phyloP scores from a whole-genome alignment of 2,113 vertebrate genomes.

The Craseonycteris thonglongyai region DNA sequence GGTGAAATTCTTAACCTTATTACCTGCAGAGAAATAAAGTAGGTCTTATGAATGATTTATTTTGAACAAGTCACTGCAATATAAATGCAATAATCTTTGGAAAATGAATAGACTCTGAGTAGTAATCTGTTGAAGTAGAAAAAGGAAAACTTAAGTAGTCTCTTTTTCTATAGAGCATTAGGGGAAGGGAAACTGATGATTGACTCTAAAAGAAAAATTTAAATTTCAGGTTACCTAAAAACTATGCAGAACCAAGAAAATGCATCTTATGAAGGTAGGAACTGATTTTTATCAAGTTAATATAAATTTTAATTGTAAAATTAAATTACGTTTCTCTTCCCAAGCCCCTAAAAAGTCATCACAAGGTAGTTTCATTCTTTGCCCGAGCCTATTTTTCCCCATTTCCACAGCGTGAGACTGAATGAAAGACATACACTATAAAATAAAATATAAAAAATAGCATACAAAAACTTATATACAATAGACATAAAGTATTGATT shows the following conservation, averaged over 20 bases:
- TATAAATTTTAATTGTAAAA: background rate
- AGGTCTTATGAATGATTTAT: slow-evolving; percentile 67
- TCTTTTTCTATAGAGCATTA: background rate
- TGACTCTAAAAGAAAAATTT: background rate
- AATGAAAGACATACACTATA: too few species aligned
- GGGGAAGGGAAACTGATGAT: background rate
- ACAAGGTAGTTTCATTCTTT: too few species aligned
- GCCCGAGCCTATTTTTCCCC: too few species aligned
- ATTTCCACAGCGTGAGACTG: too few species aligned
- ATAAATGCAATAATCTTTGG: slow-evolving; percentile 51
- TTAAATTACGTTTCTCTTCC: too few species aligned
- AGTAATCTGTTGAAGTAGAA: slow-evolving; percentile 33
- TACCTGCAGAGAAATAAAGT: slow-evolving; percentile 58
- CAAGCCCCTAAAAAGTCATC: too few species aligned
- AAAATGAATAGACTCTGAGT: slow-evolving; percentile 52
- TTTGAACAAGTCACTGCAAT: slow-evolving; percentile 56
- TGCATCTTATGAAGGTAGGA: background rate
- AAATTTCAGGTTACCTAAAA: background rate
- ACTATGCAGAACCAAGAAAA: background rate
- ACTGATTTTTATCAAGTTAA: background rate
- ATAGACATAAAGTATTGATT: too few species aligned
- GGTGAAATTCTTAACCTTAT: slow-evolving; percentile 57
- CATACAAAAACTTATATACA: too few species aligned
- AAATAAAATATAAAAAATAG: too few species aligned
- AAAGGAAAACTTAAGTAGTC: background rate